These are phyloP conservation scores for Aphelocoma californica DNA, from an alignment of 2,797 vertebrate species.

Conservation along the genomic window DNA sequence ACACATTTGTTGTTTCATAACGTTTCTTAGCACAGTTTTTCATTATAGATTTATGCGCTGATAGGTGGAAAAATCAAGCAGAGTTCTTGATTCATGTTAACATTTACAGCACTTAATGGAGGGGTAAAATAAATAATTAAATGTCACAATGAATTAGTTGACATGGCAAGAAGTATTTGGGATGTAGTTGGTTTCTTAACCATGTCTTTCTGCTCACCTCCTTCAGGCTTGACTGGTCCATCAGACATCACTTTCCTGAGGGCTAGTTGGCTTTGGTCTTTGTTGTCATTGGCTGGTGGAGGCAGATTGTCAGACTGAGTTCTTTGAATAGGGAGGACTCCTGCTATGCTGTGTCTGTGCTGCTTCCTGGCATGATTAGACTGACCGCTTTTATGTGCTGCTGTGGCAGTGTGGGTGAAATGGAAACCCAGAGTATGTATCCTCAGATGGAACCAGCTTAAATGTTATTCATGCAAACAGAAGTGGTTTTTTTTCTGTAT, in stretches of 20 bases:
- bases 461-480: conserved; percentile 94
- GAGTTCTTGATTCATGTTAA: conserved; percentile 42
- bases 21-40: conserved; percentile 48
- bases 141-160: conserved; percentile 4
- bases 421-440: conserved; percentile 96
- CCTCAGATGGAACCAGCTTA: conserved; percentile 93
- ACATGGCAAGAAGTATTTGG: conserved; percentile 62
- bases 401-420: conserved; percentile 89
- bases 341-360: conserved; percentile 98
- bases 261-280: conserved; percentile 92
- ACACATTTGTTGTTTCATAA: conserved; percentile 48
- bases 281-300: conserved; percentile 94
- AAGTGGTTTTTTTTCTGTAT: conserved; percentile 75
- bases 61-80: conserved; percentile 64
- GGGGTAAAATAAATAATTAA: conserved; percentile 53
- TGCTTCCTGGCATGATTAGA: conserved; percentile 90
- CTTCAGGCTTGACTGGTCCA: conserved; percentile 89
- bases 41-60: conserved; percentile 37
- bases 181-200: conserved; percentile 64
- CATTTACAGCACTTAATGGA: conserved; percentile 67
- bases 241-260: conserved; percentile 96
- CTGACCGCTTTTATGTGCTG: conserved; percentile 91
- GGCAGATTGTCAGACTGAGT: conserved; percentile 94
- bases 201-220: conserved; percentile 85
- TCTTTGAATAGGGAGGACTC: conserved; percentile 94